Base-by-base conservation (phyloP, 2,888 invertebrate species). In the Papilio protenor region DNA sequence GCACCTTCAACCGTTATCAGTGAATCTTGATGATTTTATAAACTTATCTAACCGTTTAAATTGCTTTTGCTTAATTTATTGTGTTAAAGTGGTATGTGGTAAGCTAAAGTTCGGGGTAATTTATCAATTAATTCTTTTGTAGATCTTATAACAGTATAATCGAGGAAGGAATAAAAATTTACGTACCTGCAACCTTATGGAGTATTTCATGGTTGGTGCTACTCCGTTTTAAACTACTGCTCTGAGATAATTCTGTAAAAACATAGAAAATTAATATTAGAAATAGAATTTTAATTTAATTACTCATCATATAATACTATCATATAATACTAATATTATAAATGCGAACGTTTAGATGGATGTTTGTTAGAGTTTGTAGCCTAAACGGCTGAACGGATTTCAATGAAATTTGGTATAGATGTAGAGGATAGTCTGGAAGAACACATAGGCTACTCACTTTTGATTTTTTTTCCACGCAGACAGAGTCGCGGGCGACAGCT, bases 101-200 rank as follows among this genome's bases (percentile, higher is more conserved):
- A 85, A 86, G 81, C 69, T 64, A 66, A 77, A 76, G 73, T 78
- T 79, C 70, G 76, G 52, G 77, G 77, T 59, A 76, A 79, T 61
- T 79, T 76, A 77, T 78, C 59, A 79, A 78, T 79, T 80, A 55
- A 79, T 75, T 79, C 75, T 75, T 76, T 77, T 77, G 77, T n/a
- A 81, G 80, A 82, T 81, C 79, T 79, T 75, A 71, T 76, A 76
- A 70, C 45, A 71, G 47, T 18, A 12, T 73, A 69, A 73, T 78
- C n/a, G 45, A 76, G 71, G 74, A 77, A 80, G 75, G 47, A 59
- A 76, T 69, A 71, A 69, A 79, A 74, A 49, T 71, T 73, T 74
- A 79, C 87, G 79, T 84, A 93, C 93, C 90, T 92, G 92, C 86
- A 92, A 87, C 84, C 90, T 91, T 86, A 86, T 85, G 78, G 89